Base-by-base conservation (phyloP, 2,888 invertebrate genomes). In the Choristoneura rosaceana region DNA sequence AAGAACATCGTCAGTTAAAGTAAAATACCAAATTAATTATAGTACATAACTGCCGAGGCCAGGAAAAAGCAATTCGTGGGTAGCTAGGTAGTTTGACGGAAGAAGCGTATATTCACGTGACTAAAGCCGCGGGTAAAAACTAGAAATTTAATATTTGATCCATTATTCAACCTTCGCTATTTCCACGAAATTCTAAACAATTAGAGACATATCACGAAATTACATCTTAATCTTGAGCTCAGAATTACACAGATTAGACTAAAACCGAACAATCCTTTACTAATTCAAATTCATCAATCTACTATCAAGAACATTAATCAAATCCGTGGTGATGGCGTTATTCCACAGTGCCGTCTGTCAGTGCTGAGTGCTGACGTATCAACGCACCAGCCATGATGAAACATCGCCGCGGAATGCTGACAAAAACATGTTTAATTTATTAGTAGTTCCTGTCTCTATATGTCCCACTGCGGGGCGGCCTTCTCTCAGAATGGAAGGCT, bases 301-400 rank as follows among this genome's bases (percentile, higher is more conserved):
- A 45, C 45, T 34, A 41, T 50, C 70, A 69, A 47, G 50, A 55
- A 59, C 70, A 76, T 76, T 67, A 71, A 76, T 76, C 76, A 76
- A 73, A 67, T 38, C 47, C 8, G 43, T 60, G 71, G 69, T 75
- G 71, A 75, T 75, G 71, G 69, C 76, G 69, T 64, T 65, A 70
- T 71, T 71, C 74, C 70, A 73, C 62, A 52, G 65, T 63, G 71
- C 50, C 60, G 45, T 58, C 58, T 68, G 69, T 63, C 74, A 41
- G 4, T 15, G 25, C 38, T 61, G 70, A 41, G 4, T 15, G 25
- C 38, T 61, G 70, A 73, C 70, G 52, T 73, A 73, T 73, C 71
- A 47, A 41, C 62, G 55, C 34, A 34, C 15, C 73, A 71, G 62
- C 50, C 38, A 12, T 17, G 63, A 59, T 68, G 71, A 68, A 59